These are phyloP conservation scores for Mythimna ferrago DNA, from an alignment of 2,888 invertebrate species.

Conservation along the genomic window DNA sequence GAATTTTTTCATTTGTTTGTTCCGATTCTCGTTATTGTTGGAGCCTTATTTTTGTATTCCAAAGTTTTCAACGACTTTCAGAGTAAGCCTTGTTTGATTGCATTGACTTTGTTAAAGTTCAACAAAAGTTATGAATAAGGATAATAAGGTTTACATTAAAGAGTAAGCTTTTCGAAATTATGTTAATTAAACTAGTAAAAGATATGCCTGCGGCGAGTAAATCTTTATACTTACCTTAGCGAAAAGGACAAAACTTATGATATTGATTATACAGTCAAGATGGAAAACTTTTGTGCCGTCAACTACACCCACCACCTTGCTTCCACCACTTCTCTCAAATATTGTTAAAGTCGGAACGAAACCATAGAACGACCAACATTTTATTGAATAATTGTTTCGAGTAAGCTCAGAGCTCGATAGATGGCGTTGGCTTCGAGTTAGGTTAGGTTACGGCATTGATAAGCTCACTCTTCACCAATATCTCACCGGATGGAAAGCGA, in stretches of 20 bases:
- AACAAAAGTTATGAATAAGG: conserved; percentile 16
- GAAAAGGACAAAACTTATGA: background rate
- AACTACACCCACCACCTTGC: background rate
- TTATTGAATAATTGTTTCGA: too few relatives aligned
- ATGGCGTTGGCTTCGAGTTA: too few relatives aligned
- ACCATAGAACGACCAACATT: too few relatives aligned
- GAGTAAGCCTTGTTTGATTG: conserved; percentile 49
- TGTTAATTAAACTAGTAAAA: conserved; percentile 9
- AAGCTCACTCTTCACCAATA: too few relatives aligned
- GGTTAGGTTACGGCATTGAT: too few relatives aligned
- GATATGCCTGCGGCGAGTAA: background rate
- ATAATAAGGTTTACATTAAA: conserved; percentile 23
- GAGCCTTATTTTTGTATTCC: conserved; percentile 31
- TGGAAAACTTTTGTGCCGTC: conserved; percentile 4
- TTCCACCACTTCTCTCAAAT: background rate
- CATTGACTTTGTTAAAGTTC: conserved; percentile 39
- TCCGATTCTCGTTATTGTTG: conserved; percentile 75
- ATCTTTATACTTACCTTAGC: background rate
- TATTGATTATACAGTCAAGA: background rate
- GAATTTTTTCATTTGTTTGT: conserved; percentile 48
- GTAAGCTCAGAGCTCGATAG: too few relatives aligned
- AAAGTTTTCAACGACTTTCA: conserved; percentile 52
- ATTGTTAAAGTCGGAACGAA: background rate
- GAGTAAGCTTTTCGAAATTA: background rate
- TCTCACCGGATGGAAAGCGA: too few relatives aligned